A percentile compares a stretch with the other conserved stretches of the same genome.
phyloP scores from a whole-genome alignment of 2,888 invertebrate species.

The Pachliopta kotzebuea region DNA sequence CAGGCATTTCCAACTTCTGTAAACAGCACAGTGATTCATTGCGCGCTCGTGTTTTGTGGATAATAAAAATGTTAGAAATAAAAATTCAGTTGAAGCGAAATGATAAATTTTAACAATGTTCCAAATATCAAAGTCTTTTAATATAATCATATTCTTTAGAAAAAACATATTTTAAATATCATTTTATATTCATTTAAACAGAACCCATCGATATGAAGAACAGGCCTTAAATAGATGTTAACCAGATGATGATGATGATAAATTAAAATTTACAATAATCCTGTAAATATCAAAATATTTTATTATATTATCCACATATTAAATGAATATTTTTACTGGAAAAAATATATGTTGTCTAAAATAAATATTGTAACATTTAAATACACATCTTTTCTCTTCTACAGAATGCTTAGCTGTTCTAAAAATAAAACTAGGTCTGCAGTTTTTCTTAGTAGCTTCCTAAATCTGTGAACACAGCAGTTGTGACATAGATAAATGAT shows the following conservation, averaged over 20 bases:
- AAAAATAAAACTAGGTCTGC: slow-evolving; percentile 52
- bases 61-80: slow-evolving; percentile 10
- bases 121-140: too few species aligned
- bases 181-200: too few species aligned
- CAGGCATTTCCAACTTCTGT: slow-evolving; percentile 58
- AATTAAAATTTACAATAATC: neutral
- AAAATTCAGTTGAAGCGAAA: neutral
- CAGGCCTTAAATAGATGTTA: too few species aligned
- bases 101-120: neutral
- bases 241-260: too few species aligned
- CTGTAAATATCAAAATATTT: neutral
- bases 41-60: slow-evolving; percentile 34
- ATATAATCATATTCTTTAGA: too few species aligned
- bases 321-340: neutral
- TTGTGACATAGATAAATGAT: slow-evolving; percentile 43
- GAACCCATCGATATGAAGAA: too few species aligned
- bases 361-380: slow-evolving; percentile 4
- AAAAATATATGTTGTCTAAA: neutral
- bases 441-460: slow-evolving; percentile 44
- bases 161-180: too few species aligned
- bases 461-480: slow-evolving; percentile 35
- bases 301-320: neutral
- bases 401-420: slow-evolving; percentile 39
- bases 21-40: slow-evolving; percentile 67
- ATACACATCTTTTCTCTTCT: slow-evolving; percentile 31